phyloP scores from a whole-genome alignment of 2,797 vertebrate species.

The Sparidentex hasta region DNA sequence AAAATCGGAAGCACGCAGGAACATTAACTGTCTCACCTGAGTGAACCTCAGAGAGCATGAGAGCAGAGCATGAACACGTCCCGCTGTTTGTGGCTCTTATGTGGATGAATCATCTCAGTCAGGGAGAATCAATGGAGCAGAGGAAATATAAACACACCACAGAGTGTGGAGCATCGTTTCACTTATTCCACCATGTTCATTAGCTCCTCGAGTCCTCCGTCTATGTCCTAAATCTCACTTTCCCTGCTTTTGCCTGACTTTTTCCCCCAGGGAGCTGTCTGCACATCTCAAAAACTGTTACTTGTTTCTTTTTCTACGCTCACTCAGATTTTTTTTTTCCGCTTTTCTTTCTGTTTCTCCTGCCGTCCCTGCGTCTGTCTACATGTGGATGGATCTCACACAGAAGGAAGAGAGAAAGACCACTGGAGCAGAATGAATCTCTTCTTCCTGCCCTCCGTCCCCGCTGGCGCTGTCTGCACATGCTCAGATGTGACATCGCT shows the following conservation, averaged over 20 bases:
- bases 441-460: conserved; percentile 25
- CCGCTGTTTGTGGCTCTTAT: conserved; percentile 23
- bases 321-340: neutral
- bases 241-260: neutral
- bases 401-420: conserved; percentile 1
- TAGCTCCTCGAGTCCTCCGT: neutral
- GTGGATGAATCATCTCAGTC: conserved; percentile 43
- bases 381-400: conserved; percentile 21
- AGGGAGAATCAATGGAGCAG: conserved; percentile 36
- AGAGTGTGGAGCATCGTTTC: neutral
- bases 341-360: neutral
- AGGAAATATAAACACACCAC: conserved; percentile 31
- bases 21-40: conserved; percentile 27
- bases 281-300: neutral
- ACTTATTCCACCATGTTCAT: neutral
- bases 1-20: neutral
- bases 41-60: neutral
- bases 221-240: neutral
- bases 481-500: conserved; percentile 52
- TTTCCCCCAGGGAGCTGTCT: neutral
- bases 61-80: neutral
- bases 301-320: neutral
- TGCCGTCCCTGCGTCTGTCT: neutral
- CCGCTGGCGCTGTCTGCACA: conserved; percentile 42
- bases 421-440: conserved; percentile 50